Evolutionary conservation across 1,140 invertebrate genomes (phyloP), one percentile per base, ranked within the genome.

Genomic region (Calliopsis andreniformis): DNA sequence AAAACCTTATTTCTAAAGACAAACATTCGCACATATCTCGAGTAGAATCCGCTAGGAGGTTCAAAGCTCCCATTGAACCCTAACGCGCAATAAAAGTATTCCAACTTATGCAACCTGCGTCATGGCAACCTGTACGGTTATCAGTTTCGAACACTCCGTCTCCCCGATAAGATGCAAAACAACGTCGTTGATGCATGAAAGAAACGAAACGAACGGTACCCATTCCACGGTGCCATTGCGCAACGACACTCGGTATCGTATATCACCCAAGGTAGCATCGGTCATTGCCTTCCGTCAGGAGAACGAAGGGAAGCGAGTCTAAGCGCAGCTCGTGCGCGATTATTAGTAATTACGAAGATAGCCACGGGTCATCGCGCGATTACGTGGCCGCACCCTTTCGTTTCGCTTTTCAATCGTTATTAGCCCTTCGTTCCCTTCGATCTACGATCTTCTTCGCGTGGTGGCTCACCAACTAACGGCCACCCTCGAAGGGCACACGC

Each of bases 401-500:
- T 18, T 14, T 45, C 30, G 62, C 1, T 63, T 47, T 45, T 56
- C 62, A 64, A 66, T 56, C 62, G 20, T 75, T 66, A 55, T 75
- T 67, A 67, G 67, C 49, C 71, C 51, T 16, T 32, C 35, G 32
- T n/a, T 30, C 39, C 2, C 10, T n/a, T 56, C 20, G 51, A 47
- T 55, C 39, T 14, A 30, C 5, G 61, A 58, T 39, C 56, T 35
- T 39, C 32, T 56, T 39, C 35, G n/a, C 28, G 25, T 49, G 45
- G 16, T 39, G 23, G 30, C 43, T 23, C n/a, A 18, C 6, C 25
- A 43, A 30, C 30, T 39, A 35, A 14, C 18, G 72, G 53, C 72
- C 72, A 76, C 72, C 72, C 64, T 69, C 18, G 55, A 30, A 69
- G 32, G 43, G 53, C 72, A 56, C 72, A 69, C 72, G 72, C 72